A percentile compares a stretch with the other conserved stretches of the same genome.
Evolutionary conservation across 2,113 vertebrate species (phyloP).

Genomic region (Melanocharis versteri): DNA sequence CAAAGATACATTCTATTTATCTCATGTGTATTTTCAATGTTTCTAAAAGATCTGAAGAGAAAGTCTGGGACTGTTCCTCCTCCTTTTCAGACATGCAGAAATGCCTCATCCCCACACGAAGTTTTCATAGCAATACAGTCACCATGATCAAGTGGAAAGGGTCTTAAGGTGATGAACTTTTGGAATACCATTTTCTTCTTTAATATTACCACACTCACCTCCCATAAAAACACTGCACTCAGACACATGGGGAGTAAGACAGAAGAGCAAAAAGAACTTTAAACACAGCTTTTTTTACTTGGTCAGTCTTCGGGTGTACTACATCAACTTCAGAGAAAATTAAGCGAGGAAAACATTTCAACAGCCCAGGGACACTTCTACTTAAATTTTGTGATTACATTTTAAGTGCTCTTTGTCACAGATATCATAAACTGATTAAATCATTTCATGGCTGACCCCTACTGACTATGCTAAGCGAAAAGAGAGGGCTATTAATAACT

Average conservation of each 20-base stretch:
- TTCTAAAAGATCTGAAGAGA: neutral
- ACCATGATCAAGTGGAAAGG: neutral
- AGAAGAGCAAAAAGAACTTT: neutral
- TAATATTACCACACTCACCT: neutral
- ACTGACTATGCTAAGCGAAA: conserved; percentile 88
- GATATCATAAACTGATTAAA: conserved; percentile 96
- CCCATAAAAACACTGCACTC: neutral
- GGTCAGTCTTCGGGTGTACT: neutral
- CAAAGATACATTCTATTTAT: neutral
- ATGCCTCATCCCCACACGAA: neutral
- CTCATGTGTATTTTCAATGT: neutral
- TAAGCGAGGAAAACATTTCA: conserved; percentile 79
- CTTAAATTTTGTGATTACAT: conserved; percentile 93
- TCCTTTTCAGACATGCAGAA: neutral
- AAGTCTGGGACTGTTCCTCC: neutral
- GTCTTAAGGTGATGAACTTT: neutral
- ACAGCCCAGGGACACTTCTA: conserved; percentile 87
- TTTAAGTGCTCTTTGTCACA: conserved; percentile 92
- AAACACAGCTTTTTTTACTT: neutral
- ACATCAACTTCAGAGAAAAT: conserved; percentile 69
- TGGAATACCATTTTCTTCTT: neutral
- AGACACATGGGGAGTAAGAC: neutral
- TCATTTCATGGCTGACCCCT: conserved; percentile 91
- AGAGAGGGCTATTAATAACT: conserved; percentile 88
- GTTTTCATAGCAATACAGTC: neutral